Evolutionary conservation across 2,888 invertebrate genomes (phyloP).

Genomic region (Netelia fuscicornis): DNA sequence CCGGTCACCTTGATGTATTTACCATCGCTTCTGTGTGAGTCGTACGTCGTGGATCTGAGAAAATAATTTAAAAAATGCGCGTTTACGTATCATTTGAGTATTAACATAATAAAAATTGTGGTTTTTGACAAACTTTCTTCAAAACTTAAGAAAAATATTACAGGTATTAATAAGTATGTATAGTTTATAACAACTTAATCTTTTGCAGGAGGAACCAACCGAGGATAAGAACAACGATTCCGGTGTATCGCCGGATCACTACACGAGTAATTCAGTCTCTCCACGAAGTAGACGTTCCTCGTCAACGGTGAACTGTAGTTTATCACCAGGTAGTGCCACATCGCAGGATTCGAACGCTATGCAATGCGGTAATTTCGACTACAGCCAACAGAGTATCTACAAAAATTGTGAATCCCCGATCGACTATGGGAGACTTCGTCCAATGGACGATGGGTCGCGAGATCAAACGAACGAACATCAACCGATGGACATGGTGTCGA

Average conservation of each 20-base stretch:
- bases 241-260: slow-evolving; percentile 81
- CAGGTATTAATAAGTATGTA: too few species aligned
- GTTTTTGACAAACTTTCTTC: too few species aligned
- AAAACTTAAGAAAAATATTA: too few species aligned
- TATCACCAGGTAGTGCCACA: slow-evolving; percentile 75
- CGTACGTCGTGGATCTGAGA: too few species aligned
- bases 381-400: slow-evolving; percentile 70
- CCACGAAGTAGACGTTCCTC: slow-evolving; percentile 75
- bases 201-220: slow-evolving; percentile 68
- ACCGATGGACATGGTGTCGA: slow-evolving; percentile 70
- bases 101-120: too few species aligned
- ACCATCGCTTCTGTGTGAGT: too few species aligned
- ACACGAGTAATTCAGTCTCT: slow-evolving; percentile 76
- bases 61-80: too few species aligned
- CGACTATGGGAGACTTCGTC: slow-evolving; percentile 56
- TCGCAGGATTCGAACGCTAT: slow-evolving; percentile 74
- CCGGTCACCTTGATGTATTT: too few species aligned
- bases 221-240: slow-evolving; percentile 80
- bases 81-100: too few species aligned
- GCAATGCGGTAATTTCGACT: slow-evolving; percentile 69
- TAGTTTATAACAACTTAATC: slow-evolving; percentile 15
- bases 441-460: slow-evolving; percentile 61
- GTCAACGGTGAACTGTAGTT: slow-evolving; percentile 71
- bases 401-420: slow-evolving; percentile 68
- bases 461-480: slow-evolving; percentile 65